These are phyloP conservation scores for Propithecus deckenii DNA, from an alignment of 2,797 vertebrate genomes.

Conservation along the genomic window DNA sequence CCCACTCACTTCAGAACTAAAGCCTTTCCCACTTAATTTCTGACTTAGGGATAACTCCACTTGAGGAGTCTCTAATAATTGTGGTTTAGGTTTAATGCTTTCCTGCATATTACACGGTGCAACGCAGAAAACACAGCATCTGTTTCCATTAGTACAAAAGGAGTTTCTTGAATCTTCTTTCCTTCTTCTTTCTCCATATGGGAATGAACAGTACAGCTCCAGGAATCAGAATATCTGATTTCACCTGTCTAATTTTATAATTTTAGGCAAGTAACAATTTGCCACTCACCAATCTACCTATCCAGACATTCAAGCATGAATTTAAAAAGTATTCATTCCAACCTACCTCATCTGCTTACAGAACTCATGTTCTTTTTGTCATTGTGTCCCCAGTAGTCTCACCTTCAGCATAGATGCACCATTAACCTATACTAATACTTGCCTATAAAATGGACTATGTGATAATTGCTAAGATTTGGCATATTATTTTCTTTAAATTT, in stretches of 20 bases:
- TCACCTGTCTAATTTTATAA: background rate
- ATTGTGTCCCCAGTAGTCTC: background rate
- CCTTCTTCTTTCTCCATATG: background rate
- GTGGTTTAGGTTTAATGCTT: background rate
- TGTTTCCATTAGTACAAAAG: background rate
- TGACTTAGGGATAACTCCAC: conserved; percentile 57
- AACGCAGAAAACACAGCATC: background rate
- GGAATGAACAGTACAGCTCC: background rate
- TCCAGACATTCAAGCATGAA: background rate
- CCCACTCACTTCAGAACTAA: conserved; percentile 56
- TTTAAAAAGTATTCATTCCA: background rate
- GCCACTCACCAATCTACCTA: background rate
- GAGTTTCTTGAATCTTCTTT: background rate
- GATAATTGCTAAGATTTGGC: background rate
- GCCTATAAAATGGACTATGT: background rate
- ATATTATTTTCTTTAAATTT: background rate
- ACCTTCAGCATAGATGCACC: background rate
- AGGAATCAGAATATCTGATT: background rate
- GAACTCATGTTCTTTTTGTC: background rate
- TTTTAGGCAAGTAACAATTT: background rate
- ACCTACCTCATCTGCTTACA: background rate
- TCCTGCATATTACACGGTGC: background rate
- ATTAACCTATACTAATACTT: background rate
- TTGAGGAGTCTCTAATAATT: conserved; percentile 15
- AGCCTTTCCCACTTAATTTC: background rate